A percentile compares a stretch with the other conserved stretches of the same genome.
Evolutionary conservation across 37 sponge, comb jelly and placozoan genomes (phyloP).

Genomic region (Oscarella lobularis): DNA sequence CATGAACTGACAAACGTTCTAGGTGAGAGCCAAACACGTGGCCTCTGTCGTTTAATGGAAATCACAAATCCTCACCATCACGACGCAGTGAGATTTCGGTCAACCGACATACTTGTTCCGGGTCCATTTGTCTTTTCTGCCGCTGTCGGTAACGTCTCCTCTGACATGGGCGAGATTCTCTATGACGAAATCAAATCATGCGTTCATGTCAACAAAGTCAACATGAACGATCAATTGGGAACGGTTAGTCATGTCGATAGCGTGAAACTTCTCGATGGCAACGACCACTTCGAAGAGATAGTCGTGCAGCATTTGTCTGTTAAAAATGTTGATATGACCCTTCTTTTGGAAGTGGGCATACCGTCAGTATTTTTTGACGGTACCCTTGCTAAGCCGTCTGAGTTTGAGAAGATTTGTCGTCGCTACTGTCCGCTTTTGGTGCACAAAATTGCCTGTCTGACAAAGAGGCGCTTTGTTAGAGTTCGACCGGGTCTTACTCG

Average conservation of each 20-base stretch:
- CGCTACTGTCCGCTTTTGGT: no score
- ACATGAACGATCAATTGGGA: conserved; percentile 21
- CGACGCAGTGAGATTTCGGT: conserved; percentile 12
- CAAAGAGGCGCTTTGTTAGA: no score
- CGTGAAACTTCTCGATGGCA: background rate
- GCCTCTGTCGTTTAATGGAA: conserved; percentile 11
- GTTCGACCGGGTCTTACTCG: no score
- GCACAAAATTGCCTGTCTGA: no score
- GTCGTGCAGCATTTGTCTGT: conserved; percentile 9
- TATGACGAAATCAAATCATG: conserved; percentile 14
- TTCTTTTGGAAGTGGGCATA: no score
- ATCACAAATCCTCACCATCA: conserved; percentile 37
- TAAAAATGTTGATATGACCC: no score
- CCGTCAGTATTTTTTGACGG: no score
- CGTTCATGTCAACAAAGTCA: conserved; percentile 23
- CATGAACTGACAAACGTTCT: conserved; percentile 12
- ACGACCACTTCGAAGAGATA: conserved; percentile 8
- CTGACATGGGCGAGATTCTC: conserved; percentile 19
- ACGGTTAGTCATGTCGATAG: conserved; percentile 6
- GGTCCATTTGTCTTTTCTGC: conserved; percentile 32
- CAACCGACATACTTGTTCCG: conserved; percentile 24
- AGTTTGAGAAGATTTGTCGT: no score
- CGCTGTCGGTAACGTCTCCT: conserved; percentile 10
- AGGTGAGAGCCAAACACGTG: conserved; percentile 8
- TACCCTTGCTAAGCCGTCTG: no score